Conservation (phyloP, 2,888 invertebrate genomes). For the Ctenicera cuprea region DNA sequence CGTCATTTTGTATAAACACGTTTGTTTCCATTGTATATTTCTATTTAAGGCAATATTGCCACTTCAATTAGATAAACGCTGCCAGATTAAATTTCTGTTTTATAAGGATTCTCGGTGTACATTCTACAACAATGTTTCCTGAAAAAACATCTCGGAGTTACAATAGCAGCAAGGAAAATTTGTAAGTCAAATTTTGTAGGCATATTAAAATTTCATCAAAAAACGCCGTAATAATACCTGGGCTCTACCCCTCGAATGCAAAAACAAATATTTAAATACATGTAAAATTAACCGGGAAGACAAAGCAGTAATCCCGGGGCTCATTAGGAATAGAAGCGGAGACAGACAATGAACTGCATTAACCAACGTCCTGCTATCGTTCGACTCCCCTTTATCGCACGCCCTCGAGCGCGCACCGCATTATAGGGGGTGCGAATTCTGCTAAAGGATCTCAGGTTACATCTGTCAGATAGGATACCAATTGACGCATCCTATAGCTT, state of each 20-base stretch:
- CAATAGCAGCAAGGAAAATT: constrained; percentile 6
- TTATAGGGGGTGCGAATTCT: constrained; percentile 7
- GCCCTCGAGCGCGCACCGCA: not conserved
- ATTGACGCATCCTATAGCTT: constrained; percentile 23
- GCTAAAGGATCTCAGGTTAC: constrained; percentile 18
- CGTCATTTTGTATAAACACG: constrained; percentile 10
- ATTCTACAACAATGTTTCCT: not conserved
- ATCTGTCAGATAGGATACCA: constrained; percentile 23
- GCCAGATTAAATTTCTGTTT: constrained; percentile 10
- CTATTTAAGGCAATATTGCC: not conserved
- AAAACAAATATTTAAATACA: constrained; percentile 25
- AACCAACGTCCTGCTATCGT: constrained; percentile 21
- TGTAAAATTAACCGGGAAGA: constrained; percentile 9
- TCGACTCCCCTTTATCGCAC: constrained; percentile 10
- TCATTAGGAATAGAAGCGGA: constrained; percentile 22
- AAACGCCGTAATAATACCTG: constrained; percentile 6
- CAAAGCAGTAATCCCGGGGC: constrained; percentile 13
- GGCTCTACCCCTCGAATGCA: not conserved
- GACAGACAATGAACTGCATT: constrained; percentile 28
- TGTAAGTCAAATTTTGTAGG: constrained; percentile 9
- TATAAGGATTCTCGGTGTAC: not conserved
- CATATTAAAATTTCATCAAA: constrained; percentile 16
- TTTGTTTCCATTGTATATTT: constrained; percentile 13
- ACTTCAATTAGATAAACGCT: constrained; percentile 4
- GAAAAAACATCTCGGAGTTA: not conserved